phyloP scores from a whole-genome alignment of 1,140 invertebrate species.

The Listronotus bonariensis region DNA sequence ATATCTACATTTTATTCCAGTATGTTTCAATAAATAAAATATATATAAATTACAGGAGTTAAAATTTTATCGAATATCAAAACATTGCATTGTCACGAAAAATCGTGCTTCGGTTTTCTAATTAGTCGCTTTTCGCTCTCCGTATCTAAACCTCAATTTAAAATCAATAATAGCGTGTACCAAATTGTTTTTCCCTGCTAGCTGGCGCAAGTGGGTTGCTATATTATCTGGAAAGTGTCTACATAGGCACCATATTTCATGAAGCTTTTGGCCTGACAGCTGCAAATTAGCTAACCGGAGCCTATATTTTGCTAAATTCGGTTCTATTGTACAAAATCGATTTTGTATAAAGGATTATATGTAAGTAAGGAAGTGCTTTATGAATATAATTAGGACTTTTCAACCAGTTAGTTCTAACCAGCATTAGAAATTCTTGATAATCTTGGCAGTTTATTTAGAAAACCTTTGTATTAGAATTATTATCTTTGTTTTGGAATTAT shows the following conservation, averaged over 20 bases:
- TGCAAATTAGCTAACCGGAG: slow-evolving; percentile 36
- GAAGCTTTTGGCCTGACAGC: slow-evolving; percentile 35
- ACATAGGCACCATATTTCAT: slow-evolving; percentile 37
- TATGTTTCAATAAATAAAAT: no score
- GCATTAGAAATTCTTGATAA: no score
- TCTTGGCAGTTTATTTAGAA: no score
- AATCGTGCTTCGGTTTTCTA: slow-evolving; percentile 19
- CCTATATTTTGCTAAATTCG: slow-evolving; percentile 34
- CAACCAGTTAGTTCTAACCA: background rate
- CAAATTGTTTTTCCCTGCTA: slow-evolving; percentile 30
- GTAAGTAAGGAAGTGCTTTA: slow-evolving; percentile 12
- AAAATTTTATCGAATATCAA: slow-evolving; percentile 1
- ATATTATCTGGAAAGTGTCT: slow-evolving; percentile 35
- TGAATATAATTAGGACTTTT: background rate
- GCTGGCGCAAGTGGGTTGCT: slow-evolving; percentile 29
- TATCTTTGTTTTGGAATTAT: no score
- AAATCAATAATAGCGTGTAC: slow-evolving; percentile 33
- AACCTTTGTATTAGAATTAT: no score
- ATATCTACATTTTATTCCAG: no score
- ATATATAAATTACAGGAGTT: no score
- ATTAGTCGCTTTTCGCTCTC: slow-evolving; percentile 16
- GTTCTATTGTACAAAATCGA: slow-evolving; percentile 12
- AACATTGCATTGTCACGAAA: slow-evolving; percentile 14
- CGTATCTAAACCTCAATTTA: slow-evolving; percentile 23
- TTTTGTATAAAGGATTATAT: slow-evolving; percentile 4